Percentiles rank a stretch among this genome's conserved stretches.
phyloP scores from a whole-genome alignment of 37 sponge, comb jelly and placozoan species.

The Crambe crambe region DNA sequence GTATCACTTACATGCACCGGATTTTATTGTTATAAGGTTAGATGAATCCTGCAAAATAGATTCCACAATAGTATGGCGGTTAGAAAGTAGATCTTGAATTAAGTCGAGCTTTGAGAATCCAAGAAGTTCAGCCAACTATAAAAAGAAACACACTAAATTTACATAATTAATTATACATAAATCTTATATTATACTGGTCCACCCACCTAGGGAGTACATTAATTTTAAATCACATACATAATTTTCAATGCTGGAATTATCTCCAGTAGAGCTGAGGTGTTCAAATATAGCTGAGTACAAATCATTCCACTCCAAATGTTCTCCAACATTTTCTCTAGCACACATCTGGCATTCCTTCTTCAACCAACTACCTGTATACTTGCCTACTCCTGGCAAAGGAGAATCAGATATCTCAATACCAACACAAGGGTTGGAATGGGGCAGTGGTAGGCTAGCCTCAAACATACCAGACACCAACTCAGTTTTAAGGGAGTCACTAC shows the following conservation, averaged over 20 bases:
- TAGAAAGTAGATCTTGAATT: constrained; percentile 72
- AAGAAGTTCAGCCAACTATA: constrained; percentile 84
- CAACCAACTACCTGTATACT: constrained; percentile 53
- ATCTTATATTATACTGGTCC: too few species aligned
- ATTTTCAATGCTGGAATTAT: constrained; percentile 46
- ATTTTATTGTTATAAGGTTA: too few species aligned
- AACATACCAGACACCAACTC: not conserved
- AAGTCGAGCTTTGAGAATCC: constrained; percentile 83
- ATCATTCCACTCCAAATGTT: constrained; percentile 37
- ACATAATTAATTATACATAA: too few species aligned
- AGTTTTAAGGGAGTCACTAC: not conserved
- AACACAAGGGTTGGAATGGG: not conserved
- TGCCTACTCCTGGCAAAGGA: not conserved
- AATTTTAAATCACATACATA: constrained; percentile 74
- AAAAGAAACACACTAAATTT: not conserved
- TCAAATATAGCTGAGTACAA: constrained; percentile 67
- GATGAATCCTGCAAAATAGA: constrained; percentile 43
- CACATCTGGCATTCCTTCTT: constrained; percentile 40
- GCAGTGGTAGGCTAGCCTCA: not conserved
- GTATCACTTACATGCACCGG: too few species aligned
- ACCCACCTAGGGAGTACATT: too few species aligned
- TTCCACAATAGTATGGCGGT: constrained; percentile 59
- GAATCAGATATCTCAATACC: not conserved
- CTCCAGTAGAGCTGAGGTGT: constrained; percentile 41
- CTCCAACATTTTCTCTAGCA: constrained; percentile 2